Evolutionary conservation across 2,888 invertebrate species (phyloP).

Genomic region (Trichogramma dendrolimi): DNA sequence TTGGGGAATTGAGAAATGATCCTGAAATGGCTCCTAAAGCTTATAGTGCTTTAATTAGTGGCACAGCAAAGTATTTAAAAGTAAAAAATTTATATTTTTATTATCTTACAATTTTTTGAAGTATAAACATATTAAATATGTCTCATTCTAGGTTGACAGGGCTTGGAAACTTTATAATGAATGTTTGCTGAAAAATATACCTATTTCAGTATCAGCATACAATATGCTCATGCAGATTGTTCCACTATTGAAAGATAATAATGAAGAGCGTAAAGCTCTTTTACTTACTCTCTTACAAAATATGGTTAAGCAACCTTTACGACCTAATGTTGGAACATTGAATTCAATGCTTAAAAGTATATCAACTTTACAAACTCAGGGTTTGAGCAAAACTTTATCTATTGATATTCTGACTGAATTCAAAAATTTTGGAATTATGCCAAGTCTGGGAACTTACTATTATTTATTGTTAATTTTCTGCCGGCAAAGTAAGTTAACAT

Average conservation of each 20-base stretch:
- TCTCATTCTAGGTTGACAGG: constrained; percentile 56
- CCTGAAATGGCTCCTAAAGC: constrained; percentile 60
- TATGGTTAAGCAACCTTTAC: constrained; percentile 61
- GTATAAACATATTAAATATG: constrained; percentile 1
- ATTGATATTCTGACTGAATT: constrained; percentile 63
- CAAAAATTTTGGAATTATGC: constrained; percentile 64
- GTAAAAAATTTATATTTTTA: constrained; percentile 41
- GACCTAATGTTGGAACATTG: constrained; percentile 66
- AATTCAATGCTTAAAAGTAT: constrained; percentile 60
- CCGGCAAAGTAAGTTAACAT: constrained; percentile 17
- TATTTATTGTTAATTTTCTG: constrained; percentile 68
- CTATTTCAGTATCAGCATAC: constrained; percentile 64
- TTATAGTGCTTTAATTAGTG: constrained; percentile 76
- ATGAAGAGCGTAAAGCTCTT: constrained; percentile 62
- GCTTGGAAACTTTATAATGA: constrained; percentile 65
- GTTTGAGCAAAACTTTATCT: constrained; percentile 51
- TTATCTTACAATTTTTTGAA: neutral
- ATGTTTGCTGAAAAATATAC: constrained; percentile 62
- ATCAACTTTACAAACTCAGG: constrained; percentile 51
- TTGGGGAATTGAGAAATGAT: constrained; percentile 59
- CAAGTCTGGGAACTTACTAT: constrained; percentile 73
- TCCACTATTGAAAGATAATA: constrained; percentile 64
- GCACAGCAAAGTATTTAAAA: constrained; percentile 73
- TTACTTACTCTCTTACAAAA: constrained; percentile 60
- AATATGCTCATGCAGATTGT: constrained; percentile 65